A percentile compares a stretch with the other conserved stretches of the same genome.
Evolutionary conservation across 2,113 vertebrate species (phyloP).

Genomic region (Aplodontia rufa): DNA sequence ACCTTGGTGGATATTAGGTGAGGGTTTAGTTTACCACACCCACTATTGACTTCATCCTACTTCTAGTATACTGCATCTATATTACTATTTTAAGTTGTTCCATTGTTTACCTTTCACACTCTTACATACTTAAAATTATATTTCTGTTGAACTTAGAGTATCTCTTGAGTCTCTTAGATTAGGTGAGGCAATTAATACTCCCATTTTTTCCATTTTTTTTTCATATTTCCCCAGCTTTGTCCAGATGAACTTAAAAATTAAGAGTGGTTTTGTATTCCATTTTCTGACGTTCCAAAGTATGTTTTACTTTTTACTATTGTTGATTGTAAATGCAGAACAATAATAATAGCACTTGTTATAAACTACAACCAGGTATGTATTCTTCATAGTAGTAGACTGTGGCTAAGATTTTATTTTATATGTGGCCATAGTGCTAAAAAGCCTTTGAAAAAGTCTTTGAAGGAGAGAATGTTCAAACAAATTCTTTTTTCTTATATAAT

Average conservation of each 20-base stretch:
- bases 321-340: not conserved
- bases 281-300: conserved; percentile 7
- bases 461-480: not conserved
- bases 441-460: not conserved
- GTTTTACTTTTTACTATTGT: not conserved
- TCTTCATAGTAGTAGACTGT: not conserved
- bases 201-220: not conserved
- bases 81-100: not conserved
- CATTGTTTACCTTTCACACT: not conserved
- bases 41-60: not conserved
- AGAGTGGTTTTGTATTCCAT: not conserved
- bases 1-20: not conserved
- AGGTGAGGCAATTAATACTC: not conserved
- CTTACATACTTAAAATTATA: not conserved
- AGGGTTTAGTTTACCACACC: not conserved
- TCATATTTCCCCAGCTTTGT: not conserved
- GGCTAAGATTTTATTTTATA: conserved; percentile 4
- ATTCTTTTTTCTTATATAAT: not conserved
- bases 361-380: not conserved
- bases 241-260: not conserved
- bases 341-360: not conserved
- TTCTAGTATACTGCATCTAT: not conserved
- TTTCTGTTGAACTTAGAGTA: not conserved
- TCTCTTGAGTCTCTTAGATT: not conserved
- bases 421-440: not conserved